Conservation (phyloP, 2,888 invertebrate species). For the Pseudococcus viburni region DNA sequence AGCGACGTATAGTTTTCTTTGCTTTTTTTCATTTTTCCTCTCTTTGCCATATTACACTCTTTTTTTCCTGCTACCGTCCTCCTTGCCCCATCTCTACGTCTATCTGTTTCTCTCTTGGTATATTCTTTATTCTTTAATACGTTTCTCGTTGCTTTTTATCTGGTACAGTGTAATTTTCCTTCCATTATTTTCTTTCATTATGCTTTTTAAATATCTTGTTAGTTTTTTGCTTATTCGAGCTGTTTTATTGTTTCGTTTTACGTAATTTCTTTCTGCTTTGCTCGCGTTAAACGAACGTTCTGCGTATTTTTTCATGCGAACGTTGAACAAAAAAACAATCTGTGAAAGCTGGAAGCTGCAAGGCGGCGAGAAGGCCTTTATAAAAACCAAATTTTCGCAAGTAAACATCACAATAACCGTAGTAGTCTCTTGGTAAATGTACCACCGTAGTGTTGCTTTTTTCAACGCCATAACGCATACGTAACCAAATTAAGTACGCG, state of each 20-base stretch:
- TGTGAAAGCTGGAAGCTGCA: not conserved
- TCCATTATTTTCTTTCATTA: slow-evolving; percentile 48
- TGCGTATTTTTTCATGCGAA: slow-evolving; percentile 37
- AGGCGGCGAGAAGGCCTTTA: not conserved
- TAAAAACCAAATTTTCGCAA: slow-evolving; percentile 20
- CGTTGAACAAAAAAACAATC: slow-evolving; percentile 25
- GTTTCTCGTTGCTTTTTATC: slow-evolving; percentile 45
- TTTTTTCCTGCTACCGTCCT: not conserved
- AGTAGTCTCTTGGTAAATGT: slow-evolving; percentile 4
- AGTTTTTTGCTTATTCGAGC: slow-evolving; percentile 44
- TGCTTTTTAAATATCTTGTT: slow-evolving; percentile 45
- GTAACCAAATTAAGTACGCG: not conserved
- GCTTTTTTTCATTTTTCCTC: not conserved
- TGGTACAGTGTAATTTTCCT: slow-evolving; percentile 36
- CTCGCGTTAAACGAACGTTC: slow-evolving; percentile 8
- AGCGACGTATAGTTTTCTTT: not conserved
- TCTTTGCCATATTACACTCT: not conserved
- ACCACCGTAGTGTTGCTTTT: not conserved
- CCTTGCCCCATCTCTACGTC: not conserved
- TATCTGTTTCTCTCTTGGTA: not conserved
- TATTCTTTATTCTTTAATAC: slow-evolving; percentile 40
- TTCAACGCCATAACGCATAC: slow-evolving; percentile 11
- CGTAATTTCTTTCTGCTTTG: slow-evolving; percentile 43
- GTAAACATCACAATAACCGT: slow-evolving; percentile 6
- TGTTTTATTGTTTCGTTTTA: slow-evolving; percentile 46